Percentiles rank a stretch among this genome's conserved stretches.
Evolutionary conservation across 2,888 invertebrate genomes (phyloP).

Genomic region (Odontomyia ornata): DNA sequence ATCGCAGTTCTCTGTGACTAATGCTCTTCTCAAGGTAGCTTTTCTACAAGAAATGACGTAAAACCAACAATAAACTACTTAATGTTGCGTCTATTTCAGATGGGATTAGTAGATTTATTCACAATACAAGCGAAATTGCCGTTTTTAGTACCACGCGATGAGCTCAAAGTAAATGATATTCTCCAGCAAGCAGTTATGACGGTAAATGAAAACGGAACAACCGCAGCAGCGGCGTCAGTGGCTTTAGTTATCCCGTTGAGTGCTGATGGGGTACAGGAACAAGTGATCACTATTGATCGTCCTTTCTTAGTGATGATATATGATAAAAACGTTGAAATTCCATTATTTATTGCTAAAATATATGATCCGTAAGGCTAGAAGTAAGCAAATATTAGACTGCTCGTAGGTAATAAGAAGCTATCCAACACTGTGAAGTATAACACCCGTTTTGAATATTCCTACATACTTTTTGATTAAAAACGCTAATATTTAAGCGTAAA

Average conservation of each 20-base stretch:
- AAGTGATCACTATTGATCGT: slow-evolving; percentile 63
- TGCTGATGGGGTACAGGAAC: slow-evolving; percentile 57
- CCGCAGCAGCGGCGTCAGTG: slow-evolving; percentile 65
- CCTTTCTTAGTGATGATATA: slow-evolving; percentile 67
- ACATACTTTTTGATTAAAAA: too few species aligned
- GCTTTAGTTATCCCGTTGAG: slow-evolving; percentile 66
- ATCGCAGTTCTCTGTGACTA: slow-evolving; percentile 49
- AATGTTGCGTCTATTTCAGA: slow-evolving; percentile 56
- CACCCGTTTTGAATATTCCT: too few species aligned
- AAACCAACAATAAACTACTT: not conserved
- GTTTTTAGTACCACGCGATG: slow-evolving; percentile 50
- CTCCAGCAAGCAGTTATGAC: slow-evolving; percentile 66
- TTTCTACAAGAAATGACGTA: not conserved
- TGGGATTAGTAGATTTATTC: slow-evolving; percentile 66
- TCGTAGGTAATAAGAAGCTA: not conserved
- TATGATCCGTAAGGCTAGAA: slow-evolving; percentile 62
- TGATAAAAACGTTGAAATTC: slow-evolving; percentile 64
- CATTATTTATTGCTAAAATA: slow-evolving; percentile 67
- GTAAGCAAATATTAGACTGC: not conserved
- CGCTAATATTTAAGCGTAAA: too few species aligned
- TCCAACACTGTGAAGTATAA: too few species aligned
- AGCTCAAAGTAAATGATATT: slow-evolving; percentile 63
- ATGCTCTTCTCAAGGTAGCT: slow-evolving; percentile 52
- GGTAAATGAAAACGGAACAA: slow-evolving; percentile 67
- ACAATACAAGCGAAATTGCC: slow-evolving; percentile 62